phyloP scores from a whole-genome alignment of 2,888 invertebrate genomes.

The Uropetala carovei region DNA sequence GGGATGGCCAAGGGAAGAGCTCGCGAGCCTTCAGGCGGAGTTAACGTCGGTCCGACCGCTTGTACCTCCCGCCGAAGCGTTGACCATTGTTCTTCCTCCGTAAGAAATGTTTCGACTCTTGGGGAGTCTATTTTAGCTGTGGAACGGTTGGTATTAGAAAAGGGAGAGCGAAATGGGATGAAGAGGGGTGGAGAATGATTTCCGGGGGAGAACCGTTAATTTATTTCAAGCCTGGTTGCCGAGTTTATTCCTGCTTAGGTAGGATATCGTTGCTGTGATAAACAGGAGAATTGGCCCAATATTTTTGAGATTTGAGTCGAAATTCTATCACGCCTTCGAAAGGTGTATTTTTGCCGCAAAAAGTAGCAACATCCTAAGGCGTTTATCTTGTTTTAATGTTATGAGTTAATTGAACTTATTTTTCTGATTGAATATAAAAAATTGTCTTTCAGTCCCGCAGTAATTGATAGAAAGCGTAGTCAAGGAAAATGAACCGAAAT shows the following conservation, averaged over 20 bases:
- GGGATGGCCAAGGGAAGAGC: not conserved
- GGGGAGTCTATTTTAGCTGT: not conserved
- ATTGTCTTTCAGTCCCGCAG: no score
- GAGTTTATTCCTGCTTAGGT: not conserved
- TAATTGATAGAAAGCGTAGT: no score
- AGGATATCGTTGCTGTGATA: not conserved
- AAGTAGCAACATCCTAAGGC: no score
- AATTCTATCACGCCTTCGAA: not conserved
- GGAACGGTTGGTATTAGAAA: not conserved
- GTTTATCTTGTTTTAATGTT: no score
- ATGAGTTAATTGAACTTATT: no score
- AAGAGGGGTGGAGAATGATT: not conserved
- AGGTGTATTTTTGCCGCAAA: no score
- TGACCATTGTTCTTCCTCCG: constrained; percentile 46
- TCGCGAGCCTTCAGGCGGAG: not conserved
- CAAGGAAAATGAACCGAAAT: no score
- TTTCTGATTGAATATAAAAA: no score
- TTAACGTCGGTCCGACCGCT: not conserved
- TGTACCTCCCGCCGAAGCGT: not conserved
- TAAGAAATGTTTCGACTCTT: not conserved
- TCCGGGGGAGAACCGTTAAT: not conserved
- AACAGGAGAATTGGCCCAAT: not conserved
- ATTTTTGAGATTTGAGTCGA: not conserved
- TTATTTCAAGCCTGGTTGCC: not conserved
- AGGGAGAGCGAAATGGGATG: not conserved